Base-by-base conservation (phyloP, 1,140 invertebrate species). In the Trichonephila clavata region DNA sequence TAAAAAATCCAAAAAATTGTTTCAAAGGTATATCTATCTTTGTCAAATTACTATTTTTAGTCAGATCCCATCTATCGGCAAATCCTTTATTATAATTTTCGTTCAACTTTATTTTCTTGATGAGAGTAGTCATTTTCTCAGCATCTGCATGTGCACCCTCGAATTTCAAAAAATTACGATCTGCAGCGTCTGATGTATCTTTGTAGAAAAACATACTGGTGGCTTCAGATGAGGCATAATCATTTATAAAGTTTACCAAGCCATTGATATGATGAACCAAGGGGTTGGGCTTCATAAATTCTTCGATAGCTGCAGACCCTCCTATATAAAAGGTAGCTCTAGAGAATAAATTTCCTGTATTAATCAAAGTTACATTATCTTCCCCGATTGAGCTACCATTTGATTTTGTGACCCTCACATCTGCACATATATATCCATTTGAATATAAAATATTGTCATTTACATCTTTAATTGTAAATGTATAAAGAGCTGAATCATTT, bases 311-410 rank as follows among this genome's bases (percentile, higher is more conserved):
- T 21, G 24, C 8, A 21, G 57, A 27, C 27, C 32, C 32, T 39
- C 60, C 84, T 27, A 60, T 86, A 61, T 86, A 61, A 24, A 86
- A 63, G 27, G 57, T 32, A 14, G 84, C 57, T 86, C 57, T 86
- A 20, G 60, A 60, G n/a, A 86, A 86, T 61, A 86, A 86, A 61
- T 86, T 86, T 61, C 57, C 57, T 10, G n/a, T 86, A 63, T 61
- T 86, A 24, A 86, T 59, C 27, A 86, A 86, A 24, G 84, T 61
- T 24, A 63, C 43, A n/a, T 63, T 63, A 4, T 87, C 59, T 27
- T 61, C 14, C 7, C 59, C 27, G 27, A 87, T 63, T 20, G 59
- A 87, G 18, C 8, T 7, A 39, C 27, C 27, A 86, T 61, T 32
- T 1, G 21, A 24, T 32, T 86, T 86, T 61, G 84, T 86, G 50